Conservation (phyloP, 2,888 invertebrate species). For the Ochlodes sylvanus region DNA sequence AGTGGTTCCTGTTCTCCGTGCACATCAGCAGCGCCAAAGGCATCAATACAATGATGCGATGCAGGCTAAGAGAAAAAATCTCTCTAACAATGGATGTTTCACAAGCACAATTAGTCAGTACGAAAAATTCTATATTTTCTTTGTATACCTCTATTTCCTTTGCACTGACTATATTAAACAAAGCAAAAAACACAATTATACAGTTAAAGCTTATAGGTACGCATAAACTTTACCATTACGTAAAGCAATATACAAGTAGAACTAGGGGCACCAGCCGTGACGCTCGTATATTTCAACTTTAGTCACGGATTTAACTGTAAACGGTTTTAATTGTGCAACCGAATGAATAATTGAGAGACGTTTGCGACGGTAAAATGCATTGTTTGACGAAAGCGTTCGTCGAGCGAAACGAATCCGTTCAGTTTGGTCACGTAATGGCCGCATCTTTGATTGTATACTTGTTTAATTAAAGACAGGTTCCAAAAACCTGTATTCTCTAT, state of each 20-base stretch:
- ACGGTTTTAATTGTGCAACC: slow-evolving; percentile 33
- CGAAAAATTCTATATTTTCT: no score
- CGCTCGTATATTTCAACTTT: slow-evolving; percentile 78
- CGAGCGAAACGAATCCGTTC: slow-evolving; percentile 27
- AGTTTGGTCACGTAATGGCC: slow-evolving; percentile 11
- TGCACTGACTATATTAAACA: no score
- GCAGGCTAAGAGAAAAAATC: no score
- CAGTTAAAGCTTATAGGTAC: neutral
- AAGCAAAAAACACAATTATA: neutral
- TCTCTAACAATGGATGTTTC: no score
- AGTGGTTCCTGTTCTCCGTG: no score
- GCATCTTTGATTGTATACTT: slow-evolving; percentile 17
- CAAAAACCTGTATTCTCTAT: neutral
- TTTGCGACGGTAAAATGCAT: slow-evolving; percentile 32
- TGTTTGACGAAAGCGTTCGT: slow-evolving; percentile 27
- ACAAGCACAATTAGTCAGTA: no score
- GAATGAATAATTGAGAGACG: slow-evolving; percentile 36
- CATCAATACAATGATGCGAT: no score
- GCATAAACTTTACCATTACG: neutral
- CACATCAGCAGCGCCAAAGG: no score
- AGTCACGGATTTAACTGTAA: slow-evolving; percentile 62
- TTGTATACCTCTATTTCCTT: no score
- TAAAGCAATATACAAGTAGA: slow-evolving; percentile 42
- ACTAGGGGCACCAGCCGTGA: slow-evolving; percentile 57
- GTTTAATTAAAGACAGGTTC: neutral